phyloP scores from a whole-genome alignment of 2,113 vertebrate species.

The Saccopteryx leptura region DNA sequence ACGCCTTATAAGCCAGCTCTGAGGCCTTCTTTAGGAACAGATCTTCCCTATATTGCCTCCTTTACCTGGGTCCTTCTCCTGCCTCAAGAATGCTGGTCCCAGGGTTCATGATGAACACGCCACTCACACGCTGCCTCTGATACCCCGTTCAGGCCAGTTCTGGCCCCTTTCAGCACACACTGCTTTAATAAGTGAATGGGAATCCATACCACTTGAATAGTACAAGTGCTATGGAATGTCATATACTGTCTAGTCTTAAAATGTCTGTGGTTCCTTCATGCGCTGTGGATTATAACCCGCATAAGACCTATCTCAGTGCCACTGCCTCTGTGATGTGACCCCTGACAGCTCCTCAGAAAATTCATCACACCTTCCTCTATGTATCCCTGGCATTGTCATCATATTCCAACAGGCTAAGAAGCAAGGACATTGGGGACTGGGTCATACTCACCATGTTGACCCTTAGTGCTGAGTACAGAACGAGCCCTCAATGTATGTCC shows the following conservation, averaged over 20 bases:
- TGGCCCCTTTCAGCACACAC: not conserved
- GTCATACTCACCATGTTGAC: rapidly evolving
- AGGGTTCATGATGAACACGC: rapidly evolving
- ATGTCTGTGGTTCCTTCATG: not conserved
- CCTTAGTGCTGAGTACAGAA: not conserved
- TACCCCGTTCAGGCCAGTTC: not conserved
- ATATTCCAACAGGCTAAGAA: not conserved
- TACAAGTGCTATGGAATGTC: not conserved
- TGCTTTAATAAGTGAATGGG: not conserved
- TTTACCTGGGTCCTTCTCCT: not conserved
- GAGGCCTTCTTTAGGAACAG: not conserved
- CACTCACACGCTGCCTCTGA: not conserved
- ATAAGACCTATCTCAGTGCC: not conserved
- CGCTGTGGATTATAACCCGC: not conserved
- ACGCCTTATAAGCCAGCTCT: rapidly evolving
- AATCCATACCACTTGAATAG: not conserved
- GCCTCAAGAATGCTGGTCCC: not conserved
- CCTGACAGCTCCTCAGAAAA: not conserved
- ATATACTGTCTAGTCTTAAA: not conserved
- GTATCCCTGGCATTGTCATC: not conserved
- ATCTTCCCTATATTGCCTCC: not conserved
- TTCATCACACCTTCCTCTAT: not conserved
- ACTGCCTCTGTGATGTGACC: not conserved
- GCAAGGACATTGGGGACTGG: not conserved
- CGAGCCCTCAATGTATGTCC: not conserved